phyloP scores from a whole-genome alignment of 2,888 invertebrate species.

The Amblyteles armatorius region DNA sequence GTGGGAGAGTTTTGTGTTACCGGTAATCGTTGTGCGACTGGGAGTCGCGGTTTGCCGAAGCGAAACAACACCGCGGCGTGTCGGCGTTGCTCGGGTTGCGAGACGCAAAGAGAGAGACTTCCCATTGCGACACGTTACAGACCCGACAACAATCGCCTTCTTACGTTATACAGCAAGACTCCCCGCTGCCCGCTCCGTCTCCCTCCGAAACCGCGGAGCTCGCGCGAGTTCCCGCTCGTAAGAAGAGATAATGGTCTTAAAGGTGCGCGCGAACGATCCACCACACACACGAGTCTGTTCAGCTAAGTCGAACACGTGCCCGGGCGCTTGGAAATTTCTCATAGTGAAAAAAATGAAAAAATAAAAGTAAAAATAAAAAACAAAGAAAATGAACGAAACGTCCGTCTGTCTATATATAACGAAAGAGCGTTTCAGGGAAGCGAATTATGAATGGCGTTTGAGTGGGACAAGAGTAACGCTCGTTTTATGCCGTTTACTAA shows the following conservation, averaged over 20 bases:
- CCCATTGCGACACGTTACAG: conserved; percentile 82
- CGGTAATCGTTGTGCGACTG: conserved; percentile 67
- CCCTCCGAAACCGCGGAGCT: conserved; percentile 70
- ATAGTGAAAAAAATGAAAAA: conserved; percentile 23
- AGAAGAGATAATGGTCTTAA: conserved; percentile 75
- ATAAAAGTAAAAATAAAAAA: conserved; percentile 10
- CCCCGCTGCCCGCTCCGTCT: conserved; percentile 45
- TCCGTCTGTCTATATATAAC: not conserved
- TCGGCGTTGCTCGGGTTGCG: conserved; percentile 54
- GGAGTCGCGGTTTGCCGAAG: conserved; percentile 77
- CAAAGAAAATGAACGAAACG: conserved; percentile 37
- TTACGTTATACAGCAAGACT: conserved; percentile 72
- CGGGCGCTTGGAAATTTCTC: conserved; percentile 37
- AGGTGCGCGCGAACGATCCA: conserved; percentile 68
- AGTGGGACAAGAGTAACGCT: conserved; percentile 36
- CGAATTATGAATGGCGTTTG: conserved; percentile 58
- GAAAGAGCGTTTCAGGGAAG: conserved; percentile 43
- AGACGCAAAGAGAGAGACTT: conserved; percentile 81
- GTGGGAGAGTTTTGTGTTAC: conserved; percentile 42
- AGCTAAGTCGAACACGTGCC: conserved; percentile 23
- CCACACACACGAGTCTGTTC: conserved; percentile 29
- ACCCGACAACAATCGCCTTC: conserved; percentile 83
- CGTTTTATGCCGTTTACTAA: conserved; percentile 37
- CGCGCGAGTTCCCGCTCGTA: conserved; percentile 56
- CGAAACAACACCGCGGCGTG: conserved; percentile 75